Evolutionary conservation across 1,140 invertebrate genomes (phyloP).

Genomic region (Leptinotarsa lineolata): DNA sequence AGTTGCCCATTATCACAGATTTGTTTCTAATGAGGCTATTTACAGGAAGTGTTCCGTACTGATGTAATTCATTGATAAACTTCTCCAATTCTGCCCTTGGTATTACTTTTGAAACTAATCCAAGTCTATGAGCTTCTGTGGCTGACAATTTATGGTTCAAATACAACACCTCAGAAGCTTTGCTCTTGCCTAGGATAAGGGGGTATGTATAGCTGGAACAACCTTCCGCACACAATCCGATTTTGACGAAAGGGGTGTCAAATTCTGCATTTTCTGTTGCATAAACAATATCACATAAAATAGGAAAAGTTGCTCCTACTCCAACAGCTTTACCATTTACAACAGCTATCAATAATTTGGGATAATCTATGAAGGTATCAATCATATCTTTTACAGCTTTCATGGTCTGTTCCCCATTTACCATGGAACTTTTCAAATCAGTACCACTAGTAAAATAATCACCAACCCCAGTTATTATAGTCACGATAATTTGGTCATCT

Average conservation of each 20-base stretch:
- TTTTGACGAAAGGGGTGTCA: constrained; percentile 79
- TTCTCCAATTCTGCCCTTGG: constrained; percentile 41
- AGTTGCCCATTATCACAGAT: constrained; percentile 41
- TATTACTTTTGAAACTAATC: constrained; percentile 48
- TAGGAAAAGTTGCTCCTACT: constrained; percentile 80
- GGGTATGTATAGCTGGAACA: constrained; percentile 86
- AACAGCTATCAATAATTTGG: constrained; percentile 85
- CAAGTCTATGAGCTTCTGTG: constrained; percentile 49
- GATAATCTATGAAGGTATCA: constrained; percentile 80
- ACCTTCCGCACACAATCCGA: constrained; percentile 83
- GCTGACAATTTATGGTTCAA: constrained; percentile 81
- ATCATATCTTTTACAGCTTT: constrained; percentile 64
- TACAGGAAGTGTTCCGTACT: constrained; percentile 45
- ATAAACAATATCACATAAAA: constrained; percentile 88
- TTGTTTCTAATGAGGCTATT: constrained; percentile 47
- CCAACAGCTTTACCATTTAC: constrained; percentile 96
- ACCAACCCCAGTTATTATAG: constrained; percentile 76
- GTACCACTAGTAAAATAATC: constrained; percentile 87
- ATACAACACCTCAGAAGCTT: constrained; percentile 79
- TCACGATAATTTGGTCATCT: constrained; percentile 66
- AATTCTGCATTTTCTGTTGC: constrained; percentile 84
- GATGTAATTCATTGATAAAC: constrained; percentile 42
- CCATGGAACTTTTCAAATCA: constrained; percentile 65
- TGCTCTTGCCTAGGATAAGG: constrained; percentile 75
- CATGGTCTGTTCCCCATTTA: constrained; percentile 19